Evolutionary conservation across 2,797 vertebrate species (phyloP), one percentile per base, ranked within the genome.

Genomic region (Coreius guichenoti): DNA sequence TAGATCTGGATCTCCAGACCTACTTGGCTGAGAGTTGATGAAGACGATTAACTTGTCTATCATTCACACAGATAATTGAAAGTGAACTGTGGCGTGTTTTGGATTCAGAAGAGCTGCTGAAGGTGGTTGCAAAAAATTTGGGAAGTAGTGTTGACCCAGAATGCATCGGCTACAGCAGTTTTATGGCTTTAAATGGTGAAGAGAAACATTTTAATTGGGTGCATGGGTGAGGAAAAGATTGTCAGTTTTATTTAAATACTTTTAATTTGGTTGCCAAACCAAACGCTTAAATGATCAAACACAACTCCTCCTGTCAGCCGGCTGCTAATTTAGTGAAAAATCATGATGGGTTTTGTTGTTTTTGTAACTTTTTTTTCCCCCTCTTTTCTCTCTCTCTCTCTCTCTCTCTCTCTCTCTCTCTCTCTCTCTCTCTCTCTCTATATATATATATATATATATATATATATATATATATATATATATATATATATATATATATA

Each of bases 11-110:
- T 73, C 80, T 83, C 31, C 58, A 80, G 69, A 70, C 23, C 39
- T 67, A 26, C 81, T 75, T 82, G 73, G 23, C 23, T 19, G 77
- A 54, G 49, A 68, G 74, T 45, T 82, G 81, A 90, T 85, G 81
- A 82, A 85, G 86, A 72, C 49, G 54, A 74, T 82, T 85, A 81
- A 86, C 77, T 49, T 47, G 6, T 81, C 77, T 36, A 33, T 78
- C 79, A 82, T 80, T 82, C 84, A 49, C 58, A 33, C n/a, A 80
- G 87, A 70, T 88, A 87, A 89, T 81, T 87, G 63, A 72, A 88
- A 76, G 8, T 81, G 80, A 85, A 39, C 39, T 1, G 29, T 33
- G 67, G 16, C 4, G 16, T 56, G 82, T 69, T 77, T 77, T 31
- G 11, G 63, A 77, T 68, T 77, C 47, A 54, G 61, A 84, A 68